Percentiles rank a stretch among this genome's conserved stretches.
Evolutionary conservation across 92 coral and sea anemone species (phyloP).

Genomic region (Siderastrea radians): DNA sequence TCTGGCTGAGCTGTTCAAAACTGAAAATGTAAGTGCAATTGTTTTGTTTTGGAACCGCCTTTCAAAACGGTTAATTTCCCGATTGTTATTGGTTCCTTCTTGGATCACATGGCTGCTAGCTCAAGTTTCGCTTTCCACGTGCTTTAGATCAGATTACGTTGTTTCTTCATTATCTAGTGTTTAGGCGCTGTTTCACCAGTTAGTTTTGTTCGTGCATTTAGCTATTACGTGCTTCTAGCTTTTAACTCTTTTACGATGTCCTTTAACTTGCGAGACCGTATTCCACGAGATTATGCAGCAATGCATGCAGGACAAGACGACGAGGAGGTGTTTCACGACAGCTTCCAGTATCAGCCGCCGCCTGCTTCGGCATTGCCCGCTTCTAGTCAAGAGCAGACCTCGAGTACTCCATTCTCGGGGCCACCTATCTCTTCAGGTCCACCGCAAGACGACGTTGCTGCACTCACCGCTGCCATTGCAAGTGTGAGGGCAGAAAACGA

Average conservation of each 20-base stretch:
- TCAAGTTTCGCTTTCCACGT: too few species aligned
- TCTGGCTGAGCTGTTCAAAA: too few species aligned
- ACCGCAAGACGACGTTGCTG: background rate
- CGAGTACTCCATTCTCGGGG: slow-evolving; percentile 6
- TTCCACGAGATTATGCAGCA: slow-evolving; percentile 17
- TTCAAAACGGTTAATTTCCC: too few species aligned
- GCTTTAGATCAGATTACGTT: too few species aligned
- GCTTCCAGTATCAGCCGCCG: slow-evolving; percentile 1
- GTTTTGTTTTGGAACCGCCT: background rate
- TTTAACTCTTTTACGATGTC: too few species aligned
- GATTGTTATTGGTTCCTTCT: too few species aligned
- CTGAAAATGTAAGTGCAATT: too few species aligned
- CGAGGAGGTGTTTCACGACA: slow-evolving; percentile 17
- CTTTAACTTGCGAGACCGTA: background rate
- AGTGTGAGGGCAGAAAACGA: background rate
- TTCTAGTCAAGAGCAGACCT: background rate
- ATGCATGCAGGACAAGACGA: slow-evolving; percentile 26
- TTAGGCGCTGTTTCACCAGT: too few species aligned
- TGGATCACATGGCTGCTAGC: too few species aligned
- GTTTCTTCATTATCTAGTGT: too few species aligned
- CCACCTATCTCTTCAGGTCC: background rate
- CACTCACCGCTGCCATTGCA: slow-evolving; percentile 1
- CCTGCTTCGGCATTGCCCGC: slow-evolving; percentile 2
- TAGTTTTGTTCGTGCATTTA: too few species aligned
- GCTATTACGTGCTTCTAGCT: too few species aligned